Conservation (phyloP, 1,140 invertebrate species). For the Megalonaias nervosa region DNA sequence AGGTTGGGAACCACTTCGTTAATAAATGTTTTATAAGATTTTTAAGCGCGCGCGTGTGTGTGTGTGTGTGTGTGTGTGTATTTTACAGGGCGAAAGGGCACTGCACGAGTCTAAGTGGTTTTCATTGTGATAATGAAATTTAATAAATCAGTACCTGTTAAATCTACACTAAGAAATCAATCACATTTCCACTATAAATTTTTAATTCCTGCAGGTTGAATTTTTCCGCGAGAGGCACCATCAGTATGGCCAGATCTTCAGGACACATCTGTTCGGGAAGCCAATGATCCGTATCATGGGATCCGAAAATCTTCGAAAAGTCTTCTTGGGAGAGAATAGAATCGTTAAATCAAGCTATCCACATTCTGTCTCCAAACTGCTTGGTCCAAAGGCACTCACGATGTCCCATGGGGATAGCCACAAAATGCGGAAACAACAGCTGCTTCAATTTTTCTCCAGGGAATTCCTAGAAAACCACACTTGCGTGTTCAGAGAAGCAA, state of each 20-base stretch:
- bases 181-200: neutral
- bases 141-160: too few species aligned
- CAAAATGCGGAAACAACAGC: slow-evolving; percentile 33
- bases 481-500: slow-evolving; percentile 30
- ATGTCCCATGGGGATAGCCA: slow-evolving; percentile 45
- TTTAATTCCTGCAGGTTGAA: slow-evolving; percentile 25
- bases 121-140: too few species aligned
- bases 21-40: too few species aligned
- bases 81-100: too few species aligned
- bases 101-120: too few species aligned
- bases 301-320: slow-evolving; percentile 48
- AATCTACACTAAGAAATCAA: too few species aligned
- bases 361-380: slow-evolving; percentile 38
- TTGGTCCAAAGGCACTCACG: slow-evolving; percentile 43
- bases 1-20: too few species aligned
- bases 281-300: slow-evolving; percentile 55
- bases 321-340: slow-evolving; percentile 53
- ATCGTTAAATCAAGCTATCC: slow-evolving; percentile 56
- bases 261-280: slow-evolving; percentile 54
- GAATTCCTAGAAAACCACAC: slow-evolving; percentile 48
- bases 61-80: too few species aligned
- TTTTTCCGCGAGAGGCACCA: slow-evolving; percentile 45
- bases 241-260: slow-evolving; percentile 53
- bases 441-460: slow-evolving; percentile 50
- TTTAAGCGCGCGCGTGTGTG: too few species aligned